A percentile compares a stretch with the other conserved stretches of the same genome.
Evolutionary conservation across 2,888 invertebrate genomes (phyloP).

Genomic region (Hypselothyrea guttata): DNA sequence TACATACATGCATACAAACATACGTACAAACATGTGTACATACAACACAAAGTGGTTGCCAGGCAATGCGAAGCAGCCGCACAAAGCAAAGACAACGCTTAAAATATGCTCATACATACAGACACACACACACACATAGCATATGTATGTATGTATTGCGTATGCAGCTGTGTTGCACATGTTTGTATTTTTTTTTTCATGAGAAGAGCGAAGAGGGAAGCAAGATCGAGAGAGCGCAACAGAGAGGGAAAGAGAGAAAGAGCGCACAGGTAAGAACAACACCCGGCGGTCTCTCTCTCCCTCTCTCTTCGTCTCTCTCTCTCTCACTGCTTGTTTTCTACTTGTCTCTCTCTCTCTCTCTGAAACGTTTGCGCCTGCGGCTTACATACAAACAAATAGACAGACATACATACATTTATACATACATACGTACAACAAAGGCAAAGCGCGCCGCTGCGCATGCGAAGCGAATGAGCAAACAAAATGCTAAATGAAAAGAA

Average conservation of each 20-base stretch:
- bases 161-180: conserved; percentile 76
- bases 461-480: conserved; percentile 72
- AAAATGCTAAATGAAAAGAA: conserved; percentile 70
- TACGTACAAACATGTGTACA: conserved; percentile 40
- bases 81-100: conserved; percentile 49
- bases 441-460: conserved; percentile 51
- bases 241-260: conserved; percentile 10
- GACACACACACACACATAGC: conserved; percentile 5
- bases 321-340: conserved; percentile 1
- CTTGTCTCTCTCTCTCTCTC: conserved; percentile 19
- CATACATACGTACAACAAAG: conserved; percentile 25
- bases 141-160: conserved; percentile 13
- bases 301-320: no score
- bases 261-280: conserved; percentile 49
- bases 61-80: conserved; percentile 52
- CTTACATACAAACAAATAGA: conserved; percentile 1
- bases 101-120: conserved; percentile 32
- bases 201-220: conserved; percentile 26
- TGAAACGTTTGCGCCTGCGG: conserved; percentile 50
- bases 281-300: conserved; percentile 47
- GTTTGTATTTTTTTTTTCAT: conserved; percentile 56
- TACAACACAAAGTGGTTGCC: conserved; percentile 61
- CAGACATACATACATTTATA: conserved; percentile 3
- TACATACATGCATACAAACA: conserved; percentile 38
- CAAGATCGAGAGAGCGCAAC: background rate